Evolutionary conservation across 1,140 invertebrate species (phyloP).

Genomic region (Ceratina australensis): DNA sequence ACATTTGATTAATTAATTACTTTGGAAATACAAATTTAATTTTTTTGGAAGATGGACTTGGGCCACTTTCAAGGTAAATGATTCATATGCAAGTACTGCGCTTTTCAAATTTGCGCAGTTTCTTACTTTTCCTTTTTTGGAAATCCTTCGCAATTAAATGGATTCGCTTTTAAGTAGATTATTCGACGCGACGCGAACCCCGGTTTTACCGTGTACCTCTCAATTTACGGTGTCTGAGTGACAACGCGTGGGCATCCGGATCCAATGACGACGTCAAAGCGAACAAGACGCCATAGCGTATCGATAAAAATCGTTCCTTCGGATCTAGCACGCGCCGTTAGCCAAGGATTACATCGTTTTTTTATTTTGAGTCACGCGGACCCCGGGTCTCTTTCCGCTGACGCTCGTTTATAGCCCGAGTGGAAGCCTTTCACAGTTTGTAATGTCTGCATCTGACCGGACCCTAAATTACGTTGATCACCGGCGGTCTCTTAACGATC

Average conservation of each 20-base stretch:
- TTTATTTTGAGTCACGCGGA: constrained; percentile 19
- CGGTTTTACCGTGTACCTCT: constrained; percentile 1
- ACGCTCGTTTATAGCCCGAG: constrained; percentile 38
- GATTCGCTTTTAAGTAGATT: not conserved
- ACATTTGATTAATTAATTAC: too few species aligned
- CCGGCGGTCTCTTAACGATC: constrained; percentile 53
- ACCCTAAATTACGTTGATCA: constrained; percentile 56
- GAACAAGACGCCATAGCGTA: not conserved
- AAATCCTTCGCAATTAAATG: too few species aligned
- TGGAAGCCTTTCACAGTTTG: constrained; percentile 54
- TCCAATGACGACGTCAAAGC: constrained; percentile 41
- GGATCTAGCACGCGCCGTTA: constrained; percentile 31
- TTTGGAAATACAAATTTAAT: too few species aligned
- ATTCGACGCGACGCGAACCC: not conserved
- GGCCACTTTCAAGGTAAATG: too few species aligned
- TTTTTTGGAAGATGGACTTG: too few species aligned
- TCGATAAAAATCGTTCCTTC: constrained; percentile 15
- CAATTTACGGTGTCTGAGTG: constrained; percentile 20
- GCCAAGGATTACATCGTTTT: constrained; percentile 29
- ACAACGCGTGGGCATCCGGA: constrained; percentile 30
- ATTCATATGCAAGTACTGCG: too few species aligned
- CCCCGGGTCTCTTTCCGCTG: not conserved
- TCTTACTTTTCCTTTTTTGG: too few species aligned
- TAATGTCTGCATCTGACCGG: constrained; percentile 35
- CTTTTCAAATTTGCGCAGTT: too few species aligned